Conservation (phyloP, 2,888 invertebrate species). For the Achlya flavicornis region DNA sequence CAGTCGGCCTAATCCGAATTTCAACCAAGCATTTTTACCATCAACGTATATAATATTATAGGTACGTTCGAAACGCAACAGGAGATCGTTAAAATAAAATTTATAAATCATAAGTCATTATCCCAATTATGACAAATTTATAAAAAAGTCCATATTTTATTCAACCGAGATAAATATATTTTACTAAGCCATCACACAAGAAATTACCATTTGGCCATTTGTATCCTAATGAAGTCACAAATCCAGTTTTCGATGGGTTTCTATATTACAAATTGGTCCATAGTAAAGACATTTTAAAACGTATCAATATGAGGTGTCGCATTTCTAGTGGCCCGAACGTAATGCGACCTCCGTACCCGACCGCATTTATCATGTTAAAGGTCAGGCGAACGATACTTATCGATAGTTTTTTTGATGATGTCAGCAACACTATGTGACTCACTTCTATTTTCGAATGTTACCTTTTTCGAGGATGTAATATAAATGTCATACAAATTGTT, state of each 20-base stretch:
- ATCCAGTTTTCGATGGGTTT: background rate
- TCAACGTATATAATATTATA: background rate
- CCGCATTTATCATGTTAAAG: conserved; percentile 75
- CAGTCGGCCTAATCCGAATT: too few species aligned
- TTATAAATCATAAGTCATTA: background rate
- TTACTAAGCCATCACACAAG: too few species aligned
- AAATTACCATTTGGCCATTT: too few species aligned
- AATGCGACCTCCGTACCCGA: conserved; percentile 63
- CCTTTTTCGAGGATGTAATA: conserved; percentile 30
- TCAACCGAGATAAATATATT: background rate
- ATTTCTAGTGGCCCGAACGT: conserved; percentile 46
- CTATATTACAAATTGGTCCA: background rate
- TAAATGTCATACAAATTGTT: conserved; percentile 20
- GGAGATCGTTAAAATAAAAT: background rate
- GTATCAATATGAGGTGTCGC: conserved; percentile 2
- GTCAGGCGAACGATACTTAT: conserved; percentile 72
- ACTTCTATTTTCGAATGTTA: conserved; percentile 54
- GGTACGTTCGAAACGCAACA: background rate
- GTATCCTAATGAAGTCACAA: background rate
- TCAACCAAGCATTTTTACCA: background rate
- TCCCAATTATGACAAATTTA: background rate
- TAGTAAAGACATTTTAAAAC: conserved; percentile 7
- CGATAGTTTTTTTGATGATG: conserved; percentile 63
- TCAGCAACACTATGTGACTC: conserved; percentile 70
- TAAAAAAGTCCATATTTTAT: background rate